Base-by-base conservation (phyloP, 2,888 invertebrate genomes). In the Aphidius colemani region DNA sequence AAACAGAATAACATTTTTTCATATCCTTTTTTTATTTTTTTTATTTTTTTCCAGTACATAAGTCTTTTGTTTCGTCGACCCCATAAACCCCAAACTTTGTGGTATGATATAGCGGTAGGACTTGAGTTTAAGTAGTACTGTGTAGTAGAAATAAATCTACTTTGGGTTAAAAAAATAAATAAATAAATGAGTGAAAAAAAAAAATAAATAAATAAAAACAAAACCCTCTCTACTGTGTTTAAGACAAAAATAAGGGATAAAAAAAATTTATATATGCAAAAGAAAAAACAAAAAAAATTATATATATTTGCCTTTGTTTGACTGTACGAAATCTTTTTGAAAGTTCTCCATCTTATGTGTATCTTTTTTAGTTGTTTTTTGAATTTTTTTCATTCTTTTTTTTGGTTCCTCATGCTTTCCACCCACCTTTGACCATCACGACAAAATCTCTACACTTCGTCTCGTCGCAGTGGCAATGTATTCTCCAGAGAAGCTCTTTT, bases 141-240 rank as follows among this genome's bases (percentile, higher is more conserved):
- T 55, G n/a, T 40, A 30, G 30, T 41, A n/a, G 41, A 55, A 55
- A 55, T 55, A 55, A 55, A 55, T 55, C 55, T 55, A 43, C 41
- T n/a, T 55, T 30, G 30, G 30, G 30, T 30, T 30, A 30, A 30
- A 53, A 41, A 55, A 9, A 18, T 18, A 18, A 18, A 50, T n/a
- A 59, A 50, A 41, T 40, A 48, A 58, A 58, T 8, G 41, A 41
- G 10, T 40, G 11, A 40, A 55, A 13, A 11, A 11, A 55, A 43
- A 55, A 5, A n/a, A n/a, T 7, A 43, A 40, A 55, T 41, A 41
- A 18, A 18, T 18, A 18, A 18, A 18, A 18, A 18, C 13, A 18
- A 18, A 18, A 18, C 13, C 13, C 13, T 18, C 13, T 18, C 13
- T 18, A 18, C 13, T 18, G 13, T 18, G 13, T 18, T 18, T 2